Conservation (phyloP, 1,140 invertebrate species). For the Wiebesia pumilae region DNA sequence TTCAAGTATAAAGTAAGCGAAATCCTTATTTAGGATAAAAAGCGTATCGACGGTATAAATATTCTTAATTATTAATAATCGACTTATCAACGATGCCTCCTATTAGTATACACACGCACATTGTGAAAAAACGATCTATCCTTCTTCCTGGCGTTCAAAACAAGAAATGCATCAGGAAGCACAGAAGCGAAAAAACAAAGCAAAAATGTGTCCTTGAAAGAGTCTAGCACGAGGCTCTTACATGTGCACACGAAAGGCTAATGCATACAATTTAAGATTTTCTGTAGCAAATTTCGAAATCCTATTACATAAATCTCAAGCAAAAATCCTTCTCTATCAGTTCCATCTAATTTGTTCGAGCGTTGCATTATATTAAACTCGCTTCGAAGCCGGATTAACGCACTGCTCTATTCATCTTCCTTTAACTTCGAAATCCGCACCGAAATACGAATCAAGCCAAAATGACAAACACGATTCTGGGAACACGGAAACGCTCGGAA, state of each 20-base stretch:
- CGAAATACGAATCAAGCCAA: background rate
- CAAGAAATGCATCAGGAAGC: background rate
- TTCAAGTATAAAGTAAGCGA: background rate
- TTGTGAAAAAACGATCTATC: background rate
- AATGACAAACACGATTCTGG: background rate
- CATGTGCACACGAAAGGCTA: background rate
- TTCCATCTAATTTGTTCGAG: background rate
- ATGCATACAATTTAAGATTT: slow-evolving; percentile 15
- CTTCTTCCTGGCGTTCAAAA: background rate
- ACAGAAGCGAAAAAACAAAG: slow-evolving; percentile 8
- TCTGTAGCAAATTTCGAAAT: background rate
- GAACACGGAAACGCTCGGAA: background rate
- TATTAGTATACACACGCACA: background rate
- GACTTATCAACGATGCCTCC: background rate
- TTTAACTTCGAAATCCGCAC: background rate
- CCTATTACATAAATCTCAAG: background rate
- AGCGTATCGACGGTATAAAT: background rate
- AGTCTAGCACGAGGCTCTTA: background rate
- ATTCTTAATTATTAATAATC: background rate
- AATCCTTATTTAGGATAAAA: background rate
- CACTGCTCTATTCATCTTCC: background rate
- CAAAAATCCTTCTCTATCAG: background rate
- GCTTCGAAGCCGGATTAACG: background rate
- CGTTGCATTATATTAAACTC: background rate
- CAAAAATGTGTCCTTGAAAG: slow-evolving; percentile 17